These are phyloP conservation scores for Gymnosoma rotundatum DNA, from an alignment of 2,888 invertebrate genomes.

Conservation along the genomic window DNA sequence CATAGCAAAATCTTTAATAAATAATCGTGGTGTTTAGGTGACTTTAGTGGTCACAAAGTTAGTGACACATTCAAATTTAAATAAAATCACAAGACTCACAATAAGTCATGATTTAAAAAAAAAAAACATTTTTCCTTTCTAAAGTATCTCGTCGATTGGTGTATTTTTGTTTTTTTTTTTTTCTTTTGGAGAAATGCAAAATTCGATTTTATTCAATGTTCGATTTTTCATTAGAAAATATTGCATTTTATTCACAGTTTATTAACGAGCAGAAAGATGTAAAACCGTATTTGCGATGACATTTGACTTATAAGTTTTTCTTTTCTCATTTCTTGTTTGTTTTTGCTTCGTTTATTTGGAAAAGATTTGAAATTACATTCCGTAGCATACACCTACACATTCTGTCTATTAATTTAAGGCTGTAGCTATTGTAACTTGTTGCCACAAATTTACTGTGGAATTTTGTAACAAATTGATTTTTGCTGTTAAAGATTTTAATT, in stretches of 20 bases:
- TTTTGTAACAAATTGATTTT: conserved; percentile 65
- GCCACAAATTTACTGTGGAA: conserved; percentile 37
- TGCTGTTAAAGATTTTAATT: conserved; percentile 62
- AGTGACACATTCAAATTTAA: conserved; percentile 69
- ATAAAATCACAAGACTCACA: conserved; percentile 65
- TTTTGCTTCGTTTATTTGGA: conserved; percentile 34
- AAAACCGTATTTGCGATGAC: conserved; percentile 57
- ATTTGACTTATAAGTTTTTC: conserved; percentile 61
- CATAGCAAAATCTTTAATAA: conserved; percentile 64
- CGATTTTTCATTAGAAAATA: conserved; percentile 50
- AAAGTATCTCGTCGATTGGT: not conserved
- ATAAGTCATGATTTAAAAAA: conserved; percentile 48
- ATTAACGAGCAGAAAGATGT: conserved; percentile 23
- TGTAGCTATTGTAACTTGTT: conserved; percentile 21
- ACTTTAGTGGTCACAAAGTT: conserved; percentile 68
- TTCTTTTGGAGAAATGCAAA: conserved; percentile 10
- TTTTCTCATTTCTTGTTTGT: not conserved
- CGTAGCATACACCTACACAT: conserved; percentile 60
- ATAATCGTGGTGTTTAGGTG: conserved; percentile 68
- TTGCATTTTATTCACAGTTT: conserved; percentile 10
- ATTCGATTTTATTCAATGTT: conserved; percentile 49
- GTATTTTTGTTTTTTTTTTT: not conserved
- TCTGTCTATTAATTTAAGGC: conserved; percentile 40
- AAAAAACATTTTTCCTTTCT: not conserved
- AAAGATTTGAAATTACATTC: conserved; percentile 47